phyloP scores from a whole-genome alignment of 1,140 invertebrate species.

The Cyphomyrmex costatus region DNA sequence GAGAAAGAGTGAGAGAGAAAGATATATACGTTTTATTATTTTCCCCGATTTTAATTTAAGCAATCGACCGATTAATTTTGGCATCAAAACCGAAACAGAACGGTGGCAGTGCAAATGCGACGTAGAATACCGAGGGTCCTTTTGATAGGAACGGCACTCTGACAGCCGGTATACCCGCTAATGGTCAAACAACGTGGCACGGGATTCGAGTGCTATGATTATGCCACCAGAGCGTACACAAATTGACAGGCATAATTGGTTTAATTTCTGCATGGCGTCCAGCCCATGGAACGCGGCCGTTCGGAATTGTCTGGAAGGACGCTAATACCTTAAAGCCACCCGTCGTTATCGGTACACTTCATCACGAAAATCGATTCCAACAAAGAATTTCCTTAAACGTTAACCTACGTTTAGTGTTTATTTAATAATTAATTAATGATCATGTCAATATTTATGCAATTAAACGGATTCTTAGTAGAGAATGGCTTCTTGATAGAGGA shows the following conservation, averaged over 20 bases:
- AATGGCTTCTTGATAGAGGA: no score
- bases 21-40: background rate
- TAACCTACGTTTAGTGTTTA: background rate
- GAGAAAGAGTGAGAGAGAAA: no score
- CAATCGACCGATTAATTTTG: slow-evolving; percentile 70
- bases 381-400: slow-evolving; percentile 12
- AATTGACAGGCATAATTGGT: slow-evolving; percentile 77
- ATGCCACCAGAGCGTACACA: slow-evolving; percentile 66
- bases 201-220: slow-evolving; percentile 76
- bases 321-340: slow-evolving; percentile 59
- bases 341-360: slow-evolving; percentile 34
- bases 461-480: background rate
- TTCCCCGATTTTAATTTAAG: background rate
- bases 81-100: slow-evolving; percentile 65
- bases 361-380: slow-evolving; percentile 7
- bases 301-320: slow-evolving; percentile 58
- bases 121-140: slow-evolving; percentile 71
- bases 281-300: slow-evolving; percentile 43
- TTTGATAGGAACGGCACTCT: slow-evolving; percentile 65
- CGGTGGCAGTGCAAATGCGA: slow-evolving; percentile 70
- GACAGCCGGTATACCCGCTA: slow-evolving; percentile 70
- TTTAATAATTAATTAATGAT: slow-evolving; percentile 33
- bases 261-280: slow-evolving; percentile 71
- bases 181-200: slow-evolving; percentile 76
- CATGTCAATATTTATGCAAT: background rate